A percentile compares a stretch with the other conserved stretches of the same genome.
Conservation (phyloP, 2,888 invertebrate genomes). For the Unio pictorum region DNA sequence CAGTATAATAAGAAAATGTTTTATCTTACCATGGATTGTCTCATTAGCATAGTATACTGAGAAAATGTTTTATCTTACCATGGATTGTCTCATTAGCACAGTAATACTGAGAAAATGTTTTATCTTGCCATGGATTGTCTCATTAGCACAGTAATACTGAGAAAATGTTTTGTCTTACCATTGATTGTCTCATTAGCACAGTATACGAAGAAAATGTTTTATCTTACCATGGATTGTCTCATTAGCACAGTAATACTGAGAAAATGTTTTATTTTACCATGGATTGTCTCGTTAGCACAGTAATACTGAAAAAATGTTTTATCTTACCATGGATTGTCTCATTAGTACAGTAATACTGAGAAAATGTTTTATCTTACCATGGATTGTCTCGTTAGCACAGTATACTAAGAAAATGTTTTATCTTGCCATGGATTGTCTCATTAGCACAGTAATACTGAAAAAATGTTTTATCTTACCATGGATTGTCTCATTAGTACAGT, state of each 20-base stretch:
- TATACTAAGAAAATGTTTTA: constrained; percentile 72
- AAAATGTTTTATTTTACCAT: constrained; percentile 78
- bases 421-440: constrained; percentile 95
- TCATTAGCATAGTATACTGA: constrained; percentile 91
- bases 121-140: constrained; percentile 92
- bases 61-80: constrained; percentile 76
- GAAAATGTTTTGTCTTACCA: constrained; percentile 76
- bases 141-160: constrained; percentile 93
- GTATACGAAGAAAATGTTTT: constrained; percentile 73
- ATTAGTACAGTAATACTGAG: constrained; percentile 91
- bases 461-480: no score
- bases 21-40: constrained; percentile 89
- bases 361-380: constrained; percentile 78
- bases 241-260: constrained; percentile 91
- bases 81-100: constrained; percentile 99
- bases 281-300: constrained; percentile 98
- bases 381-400: constrained; percentile 98
- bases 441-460: constrained; percentile 90
- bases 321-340: constrained; percentile 95
- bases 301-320: constrained; percentile 77
- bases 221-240: constrained; percentile 95
- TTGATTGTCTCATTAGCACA: constrained; percentile 99
- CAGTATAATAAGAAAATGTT: constrained; percentile 78
- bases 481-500: no score
- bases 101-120: constrained; percentile 77